A percentile compares a stretch with the other conserved stretches of the same genome.
These are phyloP conservation scores for Tupaia tana DNA, from an alignment of 2,113 vertebrate genomes.

Conservation along the genomic window DNA sequence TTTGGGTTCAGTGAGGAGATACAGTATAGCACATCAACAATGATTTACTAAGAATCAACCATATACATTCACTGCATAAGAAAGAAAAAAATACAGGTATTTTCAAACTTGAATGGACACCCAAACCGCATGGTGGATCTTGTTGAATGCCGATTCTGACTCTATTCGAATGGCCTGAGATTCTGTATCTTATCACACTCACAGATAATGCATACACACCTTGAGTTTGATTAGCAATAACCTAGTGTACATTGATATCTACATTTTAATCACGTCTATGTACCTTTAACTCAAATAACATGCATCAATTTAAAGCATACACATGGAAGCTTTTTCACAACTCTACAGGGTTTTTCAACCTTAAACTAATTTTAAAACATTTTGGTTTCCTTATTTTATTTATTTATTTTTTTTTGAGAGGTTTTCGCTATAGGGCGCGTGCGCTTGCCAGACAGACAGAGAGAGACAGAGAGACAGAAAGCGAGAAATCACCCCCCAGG, in stretches of 20 bases:
- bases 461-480: too few species aligned
- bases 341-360: neutral
- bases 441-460: too few species aligned
- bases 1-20: neutral
- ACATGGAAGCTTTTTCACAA: neutral
- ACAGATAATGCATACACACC: neutral
- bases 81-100: neutral
- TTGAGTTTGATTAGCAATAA: neutral
- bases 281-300: neutral
- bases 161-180: neutral
- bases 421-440: too few species aligned
- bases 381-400: too few species aligned
- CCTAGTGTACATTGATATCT: neutral
- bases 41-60: neutral
- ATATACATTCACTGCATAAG: neutral
- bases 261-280: neutral
- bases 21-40: neutral
- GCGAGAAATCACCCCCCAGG: too few species aligned
- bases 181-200: neutral
- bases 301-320: neutral
- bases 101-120: neutral
- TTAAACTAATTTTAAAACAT: neutral
- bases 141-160: neutral
- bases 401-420: too few species aligned
- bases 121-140: neutral